Percentiles rank a stretch among this genome's conserved stretches.
Conservation (phyloP, 23 tunicate species). For the Halocynthia roretzi region DNA sequence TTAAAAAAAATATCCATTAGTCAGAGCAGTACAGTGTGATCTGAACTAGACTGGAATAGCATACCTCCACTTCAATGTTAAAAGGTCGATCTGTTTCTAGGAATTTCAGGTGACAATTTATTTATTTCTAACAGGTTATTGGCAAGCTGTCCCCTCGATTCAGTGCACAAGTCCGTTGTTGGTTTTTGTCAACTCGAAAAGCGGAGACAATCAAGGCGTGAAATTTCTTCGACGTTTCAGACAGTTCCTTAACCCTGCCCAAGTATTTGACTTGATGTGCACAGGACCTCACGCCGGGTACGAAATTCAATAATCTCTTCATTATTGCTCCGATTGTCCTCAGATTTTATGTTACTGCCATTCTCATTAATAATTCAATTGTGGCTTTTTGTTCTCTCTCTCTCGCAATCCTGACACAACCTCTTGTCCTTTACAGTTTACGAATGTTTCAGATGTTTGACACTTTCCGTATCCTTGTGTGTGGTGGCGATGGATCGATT, state of each 20-base stretch:
- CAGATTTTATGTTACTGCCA: too few species aligned
- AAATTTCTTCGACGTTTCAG: conserved; percentile 91
- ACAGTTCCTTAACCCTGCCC: conserved; percentile 98
- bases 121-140: conserved; percentile 35
- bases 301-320: not conserved
- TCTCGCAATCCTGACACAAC: not conserved
- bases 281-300: conserved; percentile 93
- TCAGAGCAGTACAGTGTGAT: too few species aligned
- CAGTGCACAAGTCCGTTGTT: conserved; percentile 78
- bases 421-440: conserved; percentile 34
- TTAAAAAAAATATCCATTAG: too few species aligned
- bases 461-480: conserved; percentile 82
- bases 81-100: too few species aligned
- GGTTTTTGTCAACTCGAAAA: conserved; percentile 92
- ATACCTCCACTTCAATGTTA: too few species aligned
- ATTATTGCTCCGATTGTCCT: not conserved
- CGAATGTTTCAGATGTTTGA: conserved; percentile 93
- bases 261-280: conserved; percentile 95
- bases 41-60: too few species aligned
- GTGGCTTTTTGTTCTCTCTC: not conserved
- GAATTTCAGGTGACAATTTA: not conserved
- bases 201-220: conserved; percentile 99
- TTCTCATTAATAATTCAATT: too few species aligned
- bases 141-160: conserved; percentile 72
- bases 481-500: conserved; percentile 98